These are phyloP conservation scores for Habroteleia sp. DNA, from an alignment of 2,888 invertebrate genomes.

Conservation along the genomic window DNA sequence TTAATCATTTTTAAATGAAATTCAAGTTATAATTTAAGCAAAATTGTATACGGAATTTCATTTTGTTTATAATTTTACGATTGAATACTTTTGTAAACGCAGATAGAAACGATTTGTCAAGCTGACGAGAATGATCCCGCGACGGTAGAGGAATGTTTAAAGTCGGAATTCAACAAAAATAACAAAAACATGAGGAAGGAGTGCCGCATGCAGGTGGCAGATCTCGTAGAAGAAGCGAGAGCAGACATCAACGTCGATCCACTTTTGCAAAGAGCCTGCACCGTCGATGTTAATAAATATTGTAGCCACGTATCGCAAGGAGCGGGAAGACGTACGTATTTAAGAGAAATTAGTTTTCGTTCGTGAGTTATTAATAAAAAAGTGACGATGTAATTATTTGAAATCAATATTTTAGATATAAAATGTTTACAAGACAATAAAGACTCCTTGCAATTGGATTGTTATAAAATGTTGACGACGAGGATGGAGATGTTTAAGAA, in stretches of 20 bases:
- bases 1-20: too few relatives aligned
- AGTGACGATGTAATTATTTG: too few relatives aligned
- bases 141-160: conserved; percentile 94
- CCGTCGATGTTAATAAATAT: conserved; percentile 90
- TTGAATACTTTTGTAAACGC: conserved; percentile 59
- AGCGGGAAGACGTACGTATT: conserved; percentile 91
- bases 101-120: conserved; percentile 81
- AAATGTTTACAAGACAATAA: conserved; percentile 88
- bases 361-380: too few relatives aligned
- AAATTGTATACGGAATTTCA: not conserved
- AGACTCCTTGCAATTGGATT: conserved; percentile 88
- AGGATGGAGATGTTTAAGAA: conserved; percentile 95
- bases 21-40: too few relatives aligned
- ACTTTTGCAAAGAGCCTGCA: conserved; percentile 92
- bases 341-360: too few relatives aligned
- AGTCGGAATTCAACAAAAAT: conserved; percentile 85
- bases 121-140: conserved; percentile 83
- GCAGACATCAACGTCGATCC: conserved; percentile 98
- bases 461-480: conserved; percentile 89
- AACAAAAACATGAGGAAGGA: conserved; percentile 87
- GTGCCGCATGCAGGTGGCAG: conserved; percentile 92
- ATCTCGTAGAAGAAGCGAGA: conserved; percentile 92
- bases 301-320: conserved; percentile 92
- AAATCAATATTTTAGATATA: conserved; percentile 85
- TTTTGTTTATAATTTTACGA: conserved; percentile 1